A percentile compares a stretch with the other conserved stretches of the same genome.
Conservation (phyloP, 2,113 vertebrate genomes). For the Mustela nigripes region DNA sequence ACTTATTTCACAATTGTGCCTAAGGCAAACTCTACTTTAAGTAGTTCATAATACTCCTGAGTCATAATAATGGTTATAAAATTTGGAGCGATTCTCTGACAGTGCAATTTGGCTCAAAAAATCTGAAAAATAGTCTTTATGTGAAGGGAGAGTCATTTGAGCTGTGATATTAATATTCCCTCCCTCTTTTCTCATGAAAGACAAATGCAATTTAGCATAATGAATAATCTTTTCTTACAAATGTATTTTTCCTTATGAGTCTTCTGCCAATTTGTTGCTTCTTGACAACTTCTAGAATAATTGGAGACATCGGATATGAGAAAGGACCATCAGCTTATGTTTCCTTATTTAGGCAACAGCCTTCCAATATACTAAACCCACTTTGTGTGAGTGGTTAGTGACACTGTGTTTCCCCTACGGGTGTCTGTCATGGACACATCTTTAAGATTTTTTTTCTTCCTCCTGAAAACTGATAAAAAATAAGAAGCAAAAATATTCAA, state of each 20-base stretch:
- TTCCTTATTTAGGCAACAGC: background rate
- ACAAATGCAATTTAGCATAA: conserved; percentile 38
- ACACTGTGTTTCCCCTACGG: accelerated
- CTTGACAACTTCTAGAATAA: background rate
- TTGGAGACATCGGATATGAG: background rate
- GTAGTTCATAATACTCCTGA: conserved; percentile 51
- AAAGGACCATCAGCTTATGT: background rate
- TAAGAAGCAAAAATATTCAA: background rate
- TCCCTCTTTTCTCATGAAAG: conserved; percentile 3
- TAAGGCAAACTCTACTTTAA: conserved; percentile 55
- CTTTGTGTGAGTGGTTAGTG: background rate
- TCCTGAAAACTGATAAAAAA: background rate
- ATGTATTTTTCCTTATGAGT: background rate
- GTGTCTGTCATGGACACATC: background rate
- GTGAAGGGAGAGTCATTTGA: conserved; percentile 58
- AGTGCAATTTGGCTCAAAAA: conserved; percentile 70
- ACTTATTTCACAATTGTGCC: conserved; percentile 55
- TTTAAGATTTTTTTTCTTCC: background rate
- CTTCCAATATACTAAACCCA: background rate
- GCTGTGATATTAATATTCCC: conserved; percentile 64
- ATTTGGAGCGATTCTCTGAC: conserved; percentile 66
- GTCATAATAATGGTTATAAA: conserved; percentile 69
- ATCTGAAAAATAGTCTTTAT: conserved; percentile 67
- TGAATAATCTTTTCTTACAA: conserved; percentile 30
- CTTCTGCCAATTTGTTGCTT: background rate